A percentile compares a stretch with the other conserved stretches of the same genome.
phyloP scores from a whole-genome alignment of 2,888 invertebrate species.

The Melikaiella ostensackeni region DNA sequence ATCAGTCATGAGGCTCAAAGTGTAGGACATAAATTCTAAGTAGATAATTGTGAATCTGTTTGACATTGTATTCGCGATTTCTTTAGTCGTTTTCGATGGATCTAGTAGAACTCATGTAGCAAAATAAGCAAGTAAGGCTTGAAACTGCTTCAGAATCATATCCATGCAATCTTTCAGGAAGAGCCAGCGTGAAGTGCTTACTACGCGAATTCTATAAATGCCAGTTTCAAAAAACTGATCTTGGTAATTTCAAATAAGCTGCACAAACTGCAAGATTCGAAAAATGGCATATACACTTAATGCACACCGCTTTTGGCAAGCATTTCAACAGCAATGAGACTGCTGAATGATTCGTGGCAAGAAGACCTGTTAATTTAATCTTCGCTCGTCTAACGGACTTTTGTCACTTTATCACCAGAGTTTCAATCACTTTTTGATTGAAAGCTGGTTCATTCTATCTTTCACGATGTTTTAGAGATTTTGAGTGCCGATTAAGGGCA shows the following conservation, averaged over 20 bases:
- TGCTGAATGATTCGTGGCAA: constrained; percentile 50
- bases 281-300: no score
- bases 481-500: not conserved
- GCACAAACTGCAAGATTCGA: no score
- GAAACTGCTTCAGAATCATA: constrained; percentile 68
- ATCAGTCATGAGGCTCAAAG: no score
- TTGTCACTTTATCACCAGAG: not conserved
- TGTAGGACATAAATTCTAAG: no score
- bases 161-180: constrained; percentile 68
- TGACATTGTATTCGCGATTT: no score
- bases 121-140: no score
- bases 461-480: constrained; percentile 6
- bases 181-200: constrained; percentile 67
- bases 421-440: not conserved
- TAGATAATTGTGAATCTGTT: no score
- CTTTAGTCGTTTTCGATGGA: not conserved
- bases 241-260: constrained; percentile 68
- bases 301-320: constrained; percentile 63
- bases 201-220: constrained; percentile 69
- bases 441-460: not conserved
- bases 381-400: constrained; percentile 34
- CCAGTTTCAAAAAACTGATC: constrained; percentile 52
- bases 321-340: constrained; percentile 12
- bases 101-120: constrained; percentile 43
- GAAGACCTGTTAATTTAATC: no score